phyloP scores from a whole-genome alignment of 2,888 invertebrate genomes.

The Timema cristinae region DNA sequence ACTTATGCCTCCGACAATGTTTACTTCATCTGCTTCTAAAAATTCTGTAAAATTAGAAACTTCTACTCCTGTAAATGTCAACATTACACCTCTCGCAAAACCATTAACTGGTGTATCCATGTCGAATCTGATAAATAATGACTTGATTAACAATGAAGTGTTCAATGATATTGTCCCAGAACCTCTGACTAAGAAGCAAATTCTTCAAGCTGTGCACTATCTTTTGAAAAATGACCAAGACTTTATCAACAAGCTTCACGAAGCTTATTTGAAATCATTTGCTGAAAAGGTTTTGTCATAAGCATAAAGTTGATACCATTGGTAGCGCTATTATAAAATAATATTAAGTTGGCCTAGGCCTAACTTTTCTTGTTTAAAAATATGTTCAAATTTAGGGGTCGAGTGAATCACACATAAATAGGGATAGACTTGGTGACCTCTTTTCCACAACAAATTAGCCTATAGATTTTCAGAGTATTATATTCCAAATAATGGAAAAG shows the following conservation, averaged over 20 bases:
- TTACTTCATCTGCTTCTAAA: slow-evolving; percentile 57
- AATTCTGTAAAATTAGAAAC: slow-evolving; percentile 34
- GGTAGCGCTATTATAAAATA: no score
- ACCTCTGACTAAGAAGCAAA: slow-evolving; percentile 81
- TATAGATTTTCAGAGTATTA: no score
- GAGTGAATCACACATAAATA: no score
- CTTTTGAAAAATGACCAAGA: slow-evolving; percentile 82
- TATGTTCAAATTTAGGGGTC: no score
- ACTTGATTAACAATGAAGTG: slow-evolving; percentile 14
- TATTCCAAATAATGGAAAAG: no score
- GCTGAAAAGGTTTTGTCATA: slow-evolving; percentile 56
- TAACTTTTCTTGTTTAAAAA: no score
- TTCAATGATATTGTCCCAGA: slow-evolving; percentile 47
- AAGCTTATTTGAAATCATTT: slow-evolving; percentile 86
- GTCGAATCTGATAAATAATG: neutral
- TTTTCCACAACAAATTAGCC: no score
- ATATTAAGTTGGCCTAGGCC: no score
- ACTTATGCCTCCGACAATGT: slow-evolving; percentile 83
- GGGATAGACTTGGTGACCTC: no score
- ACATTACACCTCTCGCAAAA: neutral
- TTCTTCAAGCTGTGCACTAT: slow-evolving; percentile 84
- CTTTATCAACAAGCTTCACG: slow-evolving; percentile 84
- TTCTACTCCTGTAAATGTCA: neutral
- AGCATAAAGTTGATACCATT: no score
- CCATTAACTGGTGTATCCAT: neutral